phyloP scores from a whole-genome alignment of 2,113 vertebrate species.

The Trogon melanurus region DNA sequence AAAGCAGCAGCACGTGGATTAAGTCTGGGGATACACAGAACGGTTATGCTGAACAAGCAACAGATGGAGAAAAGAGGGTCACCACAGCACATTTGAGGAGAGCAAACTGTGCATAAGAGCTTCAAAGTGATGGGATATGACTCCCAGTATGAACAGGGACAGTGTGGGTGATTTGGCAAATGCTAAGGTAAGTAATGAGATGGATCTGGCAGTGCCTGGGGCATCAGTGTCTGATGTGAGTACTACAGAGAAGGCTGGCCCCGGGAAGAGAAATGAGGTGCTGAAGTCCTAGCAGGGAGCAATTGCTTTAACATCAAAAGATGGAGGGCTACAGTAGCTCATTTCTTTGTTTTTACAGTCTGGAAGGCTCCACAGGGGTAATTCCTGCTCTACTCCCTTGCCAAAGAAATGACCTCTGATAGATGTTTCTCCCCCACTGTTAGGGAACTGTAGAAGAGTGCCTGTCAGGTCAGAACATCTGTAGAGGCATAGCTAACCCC shows the following conservation, averaged over 20 bases:
- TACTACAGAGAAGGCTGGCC: not conserved
- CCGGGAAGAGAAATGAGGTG: not conserved
- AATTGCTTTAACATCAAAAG: not conserved
- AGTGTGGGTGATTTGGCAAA: not conserved
- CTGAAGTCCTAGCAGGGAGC: not conserved
- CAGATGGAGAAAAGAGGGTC: not conserved
- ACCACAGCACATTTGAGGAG: not conserved
- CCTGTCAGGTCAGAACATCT: not conserved
- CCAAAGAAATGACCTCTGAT: not conserved
- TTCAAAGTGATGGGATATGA: not conserved
- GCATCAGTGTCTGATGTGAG: accelerated
- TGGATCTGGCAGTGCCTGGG: not conserved
- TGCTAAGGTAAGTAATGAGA: not conserved
- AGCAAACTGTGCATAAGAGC: not conserved
- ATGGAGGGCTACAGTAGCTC: not conserved
- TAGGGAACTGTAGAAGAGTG: not conserved
- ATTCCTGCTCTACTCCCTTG: not conserved
- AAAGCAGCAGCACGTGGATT: not conserved
- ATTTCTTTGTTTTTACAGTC: not conserved
- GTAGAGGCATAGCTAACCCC: not conserved
- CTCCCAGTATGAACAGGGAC: not conserved
- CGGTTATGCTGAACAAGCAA: not conserved
- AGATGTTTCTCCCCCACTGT: not conserved
- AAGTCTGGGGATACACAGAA: not conserved
- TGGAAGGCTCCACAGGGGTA: not conserved